Evolutionary conservation across 1,140 invertebrate genomes (phyloP).

Genomic region (Neodiprion pinetum): DNA sequence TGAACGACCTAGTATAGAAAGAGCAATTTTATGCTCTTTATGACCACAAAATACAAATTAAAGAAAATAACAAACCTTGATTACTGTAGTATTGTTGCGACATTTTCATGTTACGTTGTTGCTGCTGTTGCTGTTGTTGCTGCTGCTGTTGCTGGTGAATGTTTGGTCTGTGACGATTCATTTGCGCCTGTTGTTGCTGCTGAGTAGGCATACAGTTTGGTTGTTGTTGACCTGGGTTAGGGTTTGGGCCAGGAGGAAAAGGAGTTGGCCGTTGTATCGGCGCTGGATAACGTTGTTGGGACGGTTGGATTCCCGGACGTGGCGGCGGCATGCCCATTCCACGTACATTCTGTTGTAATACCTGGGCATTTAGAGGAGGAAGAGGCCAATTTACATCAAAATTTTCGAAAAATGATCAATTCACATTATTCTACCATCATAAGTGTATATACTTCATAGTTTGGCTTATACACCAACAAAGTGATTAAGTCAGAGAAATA

Average conservation of each 20-base stretch:
- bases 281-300: conserved; percentile 59
- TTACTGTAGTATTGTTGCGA: conserved; percentile 59
- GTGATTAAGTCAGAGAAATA: too few species aligned
- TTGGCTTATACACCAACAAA: not conserved
- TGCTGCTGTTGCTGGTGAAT: conserved; percentile 44
- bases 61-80: conserved; percentile 49
- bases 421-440: not conserved
- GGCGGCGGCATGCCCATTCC: conserved; percentile 60
- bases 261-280: conserved; percentile 62
- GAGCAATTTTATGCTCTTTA: not conserved
- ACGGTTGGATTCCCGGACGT: conserved; percentile 54
- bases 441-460: not conserved
- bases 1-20: not conserved
- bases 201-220: conserved; percentile 53
- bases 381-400: not conserved
- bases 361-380: conserved; percentile 29
- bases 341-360: conserved; percentile 58
- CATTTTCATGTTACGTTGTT: conserved; percentile 58
- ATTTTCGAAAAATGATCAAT: not conserved
- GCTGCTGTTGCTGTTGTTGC: conserved; percentile 39
- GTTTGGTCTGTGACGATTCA: conserved; percentile 45
- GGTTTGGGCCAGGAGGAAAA: conserved; percentile 57
- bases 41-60: not conserved
- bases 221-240: conserved; percentile 58
- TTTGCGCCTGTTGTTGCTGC: conserved; percentile 48